Conservation (phyloP, 2,113 vertebrate species). For the Salminus brasiliensis region DNA sequence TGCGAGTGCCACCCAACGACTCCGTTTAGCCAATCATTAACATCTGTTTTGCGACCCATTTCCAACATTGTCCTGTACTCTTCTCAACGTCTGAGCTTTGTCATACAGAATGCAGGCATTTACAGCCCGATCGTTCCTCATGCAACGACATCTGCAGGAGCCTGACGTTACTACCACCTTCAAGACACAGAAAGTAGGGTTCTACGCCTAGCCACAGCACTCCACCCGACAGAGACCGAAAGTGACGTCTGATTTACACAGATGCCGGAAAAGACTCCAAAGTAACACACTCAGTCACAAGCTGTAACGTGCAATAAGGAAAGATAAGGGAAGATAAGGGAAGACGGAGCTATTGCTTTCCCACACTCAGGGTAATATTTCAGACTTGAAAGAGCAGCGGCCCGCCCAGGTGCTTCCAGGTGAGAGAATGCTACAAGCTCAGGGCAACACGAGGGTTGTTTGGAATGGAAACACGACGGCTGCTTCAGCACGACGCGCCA, state of each 20-base stretch:
- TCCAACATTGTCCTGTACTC: too few species aligned
- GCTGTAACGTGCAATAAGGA: neutral
- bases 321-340: neutral
- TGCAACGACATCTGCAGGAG: too few species aligned
- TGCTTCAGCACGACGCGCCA: neutral
- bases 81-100: too few species aligned
- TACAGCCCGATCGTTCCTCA: too few species aligned
- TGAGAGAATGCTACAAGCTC: neutral
- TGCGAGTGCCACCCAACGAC: too few species aligned
- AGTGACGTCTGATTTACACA: neutral
- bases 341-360: neutral
- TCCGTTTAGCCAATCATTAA: too few species aligned
- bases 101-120: too few species aligned
- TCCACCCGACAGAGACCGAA: neutral
- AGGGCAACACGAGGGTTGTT: neutral
- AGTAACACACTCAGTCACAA: neutral
- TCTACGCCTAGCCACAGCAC: too few species aligned
- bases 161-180: too few species aligned
- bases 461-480: conserved; percentile 1
- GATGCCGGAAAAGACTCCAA: neutral
- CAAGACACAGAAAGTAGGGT: too few species aligned
- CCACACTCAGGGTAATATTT: neutral
- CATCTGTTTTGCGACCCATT: too few species aligned
- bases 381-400: neutral
- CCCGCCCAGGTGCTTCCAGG: neutral